Base-by-base conservation (phyloP, 2,888 invertebrate species). In the Oxystoma pomonae region DNA sequence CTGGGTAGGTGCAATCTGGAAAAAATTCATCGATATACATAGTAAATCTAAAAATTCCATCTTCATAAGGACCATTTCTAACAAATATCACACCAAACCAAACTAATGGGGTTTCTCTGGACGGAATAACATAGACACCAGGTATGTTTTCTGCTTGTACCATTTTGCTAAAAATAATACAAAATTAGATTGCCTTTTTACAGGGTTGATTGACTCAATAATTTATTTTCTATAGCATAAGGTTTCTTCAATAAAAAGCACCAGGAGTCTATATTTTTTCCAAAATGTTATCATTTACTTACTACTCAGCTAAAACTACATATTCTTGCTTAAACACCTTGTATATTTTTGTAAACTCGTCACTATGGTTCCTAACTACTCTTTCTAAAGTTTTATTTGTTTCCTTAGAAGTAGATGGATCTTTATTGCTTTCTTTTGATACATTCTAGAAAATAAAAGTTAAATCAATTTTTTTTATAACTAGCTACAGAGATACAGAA, bases 61-160 rank as follows among this genome's bases (percentile, higher is more conserved):
- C 94, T 81, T 91, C 90, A 81, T 95, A 98, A 68, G 88, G 82
- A 19, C 97, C 97, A 79, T 90, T 88, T 73, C 94, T 86, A 60
- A 96, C 86, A 83, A 97, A 98, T 75, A 95, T 85, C 20, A 95
- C 90, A 69, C 95, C 95, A 83, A 90, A 92, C 95, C 95, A 96
- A 66, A 89, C 94, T 95, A 82, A 65, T 59, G 92, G 89, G 76
- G 89, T 90, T 74, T 89, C 88, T 75, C 89, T 89, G 57, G 96
- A 94, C 63, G 97, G 97, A 79, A 97, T 93, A 17, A 96, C 92
- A 82, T 96, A 97, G 64, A 96, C 86, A 58, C 96, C 96, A 73
- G 90, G 89, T 70, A 95, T 81, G 77, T 91, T 90, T 81, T 96
- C 93, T 59, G 89, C 90, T 76, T 90, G 89, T 69, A 94, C 81